Conservation (phyloP, 2,797 vertebrate species). For the Hydrolagus colliei region DNA sequence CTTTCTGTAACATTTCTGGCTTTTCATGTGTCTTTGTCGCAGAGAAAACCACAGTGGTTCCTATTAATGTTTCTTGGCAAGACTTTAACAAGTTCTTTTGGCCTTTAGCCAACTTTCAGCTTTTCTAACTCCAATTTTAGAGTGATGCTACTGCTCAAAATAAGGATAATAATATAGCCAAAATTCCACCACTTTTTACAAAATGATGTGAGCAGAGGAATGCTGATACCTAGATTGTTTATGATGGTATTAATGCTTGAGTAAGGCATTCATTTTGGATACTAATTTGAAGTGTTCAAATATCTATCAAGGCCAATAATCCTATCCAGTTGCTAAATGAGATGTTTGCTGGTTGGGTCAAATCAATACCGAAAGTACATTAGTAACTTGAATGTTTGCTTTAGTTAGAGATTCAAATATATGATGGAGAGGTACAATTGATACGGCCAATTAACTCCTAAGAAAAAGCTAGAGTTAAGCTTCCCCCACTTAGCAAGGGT, state of each 20-base stretch:
- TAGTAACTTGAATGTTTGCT: neutral
- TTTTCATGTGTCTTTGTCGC: too few species aligned
- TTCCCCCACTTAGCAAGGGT: neutral
- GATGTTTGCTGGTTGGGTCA: neutral
- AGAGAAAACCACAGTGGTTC: too few species aligned
- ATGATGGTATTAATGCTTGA: neutral
- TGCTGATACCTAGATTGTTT: too few species aligned
- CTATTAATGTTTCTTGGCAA: too few species aligned
- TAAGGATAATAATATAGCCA: too few species aligned
- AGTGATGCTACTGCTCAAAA: too few species aligned
- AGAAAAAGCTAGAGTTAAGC: neutral
- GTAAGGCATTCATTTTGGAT: neutral
- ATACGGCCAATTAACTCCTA: neutral
- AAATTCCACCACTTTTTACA: too few species aligned
- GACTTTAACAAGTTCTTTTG: too few species aligned
- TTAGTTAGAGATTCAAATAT: neutral
- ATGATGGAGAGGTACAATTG: neutral
- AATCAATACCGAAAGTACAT: conserved; percentile 1
- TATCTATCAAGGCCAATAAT: conserved; percentile 19
- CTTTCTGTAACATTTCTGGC: too few species aligned
- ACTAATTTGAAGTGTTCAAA: conserved; percentile 11
- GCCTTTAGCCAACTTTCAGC: too few species aligned
- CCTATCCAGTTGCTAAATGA: neutral
- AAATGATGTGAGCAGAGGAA: too few species aligned
- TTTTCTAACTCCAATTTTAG: too few species aligned